phyloP scores from a whole-genome alignment of 2,113 vertebrate species.

The Brachyhypopomus gauderio region DNA sequence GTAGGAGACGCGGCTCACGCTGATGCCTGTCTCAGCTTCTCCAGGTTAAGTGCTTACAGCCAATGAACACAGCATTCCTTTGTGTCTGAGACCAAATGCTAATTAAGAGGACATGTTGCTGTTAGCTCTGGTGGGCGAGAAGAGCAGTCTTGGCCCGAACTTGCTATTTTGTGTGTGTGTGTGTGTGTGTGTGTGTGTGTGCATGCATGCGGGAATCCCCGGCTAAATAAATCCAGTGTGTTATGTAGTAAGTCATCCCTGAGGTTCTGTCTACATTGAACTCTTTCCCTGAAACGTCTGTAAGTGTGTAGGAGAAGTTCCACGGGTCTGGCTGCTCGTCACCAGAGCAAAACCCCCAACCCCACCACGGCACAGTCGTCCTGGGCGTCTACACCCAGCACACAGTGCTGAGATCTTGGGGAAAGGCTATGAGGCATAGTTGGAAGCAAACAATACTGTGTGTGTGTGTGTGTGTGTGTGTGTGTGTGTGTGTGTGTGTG shows the following conservation, averaged over 20 bases:
- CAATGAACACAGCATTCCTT: slow-evolving; percentile 29
- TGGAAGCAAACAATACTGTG: too few relatives aligned
- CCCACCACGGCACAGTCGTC: background rate
- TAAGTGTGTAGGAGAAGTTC: slow-evolving; percentile 11
- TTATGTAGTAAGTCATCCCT: slow-evolving; percentile 35
- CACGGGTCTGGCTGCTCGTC: background rate
- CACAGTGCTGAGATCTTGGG: background rate
- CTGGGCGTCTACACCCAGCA: background rate
- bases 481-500: background rate
- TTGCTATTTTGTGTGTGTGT: background rate
- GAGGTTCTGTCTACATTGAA: slow-evolving; percentile 44
- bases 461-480: too few relatives aligned
- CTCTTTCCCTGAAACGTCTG: slow-evolving; percentile 7
- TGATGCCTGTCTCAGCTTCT: slow-evolving; percentile 20
- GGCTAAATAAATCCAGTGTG: slow-evolving; percentile 23
- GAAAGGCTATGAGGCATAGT: slow-evolving; percentile 52
- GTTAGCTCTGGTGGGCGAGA: slow-evolving; percentile 33
- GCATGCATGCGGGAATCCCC: slow-evolving; percentile 44
- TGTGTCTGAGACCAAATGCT: slow-evolving; percentile 34
- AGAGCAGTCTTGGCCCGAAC: slow-evolving; percentile 37
- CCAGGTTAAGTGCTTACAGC: slow-evolving; percentile 3
- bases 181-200: too few relatives aligned
- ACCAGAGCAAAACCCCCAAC: background rate
- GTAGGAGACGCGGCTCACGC: slow-evolving; percentile 17
- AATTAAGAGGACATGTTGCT: slow-evolving; percentile 47